Base-by-base conservation (phyloP, 2,113 vertebrate genomes). In the Trichechus manatus region DNA sequence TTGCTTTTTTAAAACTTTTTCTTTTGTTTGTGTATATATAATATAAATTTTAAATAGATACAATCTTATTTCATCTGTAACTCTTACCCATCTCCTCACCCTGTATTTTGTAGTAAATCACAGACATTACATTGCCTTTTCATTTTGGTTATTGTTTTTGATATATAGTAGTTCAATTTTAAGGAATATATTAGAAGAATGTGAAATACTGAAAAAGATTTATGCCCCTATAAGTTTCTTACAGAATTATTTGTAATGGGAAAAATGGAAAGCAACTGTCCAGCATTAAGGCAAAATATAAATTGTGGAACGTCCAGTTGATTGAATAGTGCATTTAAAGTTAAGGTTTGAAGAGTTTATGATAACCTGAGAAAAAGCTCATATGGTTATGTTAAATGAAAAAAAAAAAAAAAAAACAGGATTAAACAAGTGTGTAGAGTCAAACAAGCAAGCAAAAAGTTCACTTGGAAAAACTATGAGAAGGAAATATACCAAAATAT, bases 101-200 rank as follows among this genome's bases (percentile, higher is more conserved):
- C 50, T 78, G 5, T 78, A 78, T 36, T 93, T 86, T 95, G 27
- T 78, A 44, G 13, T 31, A 56, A 81, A 91, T 59, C 31, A 31
- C 29, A 70, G 75, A 68, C 70, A 78, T 77, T n/a, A 68, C 17
- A 70, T 44, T 90, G 39, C 23, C n/a, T 56, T 96, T 89, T 75
- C 50, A 90, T 93, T 95, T 75, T n/a, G 53, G 70, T 93, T 13
- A 33, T 70, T 53, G 2, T 31, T 89, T 90, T 82, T 87, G 47
- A 36, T 68, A 82, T 89, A 5, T 17, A 72, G 31, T 77, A 78
- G 31, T 85, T 87, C 61, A 87, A 2, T 64, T 95, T 44, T 72
- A 42, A 83, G 68, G 61, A 90, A 14, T 39, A 14, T 70, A 82
- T 82, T 95, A 68, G 81, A 87, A 61, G 22, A 79, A 50, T 78